These are phyloP conservation scores for Ceriagrion tenellum DNA, from an alignment of 2,888 invertebrate species.

Conservation along the genomic window DNA sequence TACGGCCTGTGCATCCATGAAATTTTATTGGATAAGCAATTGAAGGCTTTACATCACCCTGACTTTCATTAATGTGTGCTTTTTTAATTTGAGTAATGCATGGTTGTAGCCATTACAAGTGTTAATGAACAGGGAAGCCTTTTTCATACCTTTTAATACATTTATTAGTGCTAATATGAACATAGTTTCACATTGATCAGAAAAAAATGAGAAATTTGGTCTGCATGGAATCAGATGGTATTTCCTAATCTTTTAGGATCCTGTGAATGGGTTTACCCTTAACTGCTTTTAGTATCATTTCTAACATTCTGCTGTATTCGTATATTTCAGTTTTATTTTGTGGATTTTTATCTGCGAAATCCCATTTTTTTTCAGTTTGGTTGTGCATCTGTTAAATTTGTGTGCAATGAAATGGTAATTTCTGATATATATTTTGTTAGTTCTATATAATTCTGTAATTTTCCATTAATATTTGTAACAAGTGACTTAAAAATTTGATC, in stretches of 20 bases:
- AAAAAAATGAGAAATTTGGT: not conserved
- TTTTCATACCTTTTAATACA: not conserved
- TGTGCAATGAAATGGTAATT: not conserved
- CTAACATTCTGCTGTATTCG: not conserved
- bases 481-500: not conserved
- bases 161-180: not conserved
- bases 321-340: not conserved
- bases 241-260: not conserved
- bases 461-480: not conserved
- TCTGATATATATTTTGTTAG: not conserved
- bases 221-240: not conserved
- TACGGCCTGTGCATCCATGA: too few relatives aligned
- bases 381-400: too few relatives aligned
- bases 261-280: not conserved
- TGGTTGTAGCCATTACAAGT: not conserved
- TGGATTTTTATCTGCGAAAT: not conserved
- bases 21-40: not conserved
- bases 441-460: not conserved
- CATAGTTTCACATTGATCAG: not conserved
- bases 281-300: not conserved
- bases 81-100: not conserved
- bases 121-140: not conserved
- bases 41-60: not conserved
- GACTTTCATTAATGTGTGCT: not conserved
- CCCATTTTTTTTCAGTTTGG: too few relatives aligned